Conservation (phyloP, 2,797 vertebrate species). For the Myotis pilosus region DNA sequence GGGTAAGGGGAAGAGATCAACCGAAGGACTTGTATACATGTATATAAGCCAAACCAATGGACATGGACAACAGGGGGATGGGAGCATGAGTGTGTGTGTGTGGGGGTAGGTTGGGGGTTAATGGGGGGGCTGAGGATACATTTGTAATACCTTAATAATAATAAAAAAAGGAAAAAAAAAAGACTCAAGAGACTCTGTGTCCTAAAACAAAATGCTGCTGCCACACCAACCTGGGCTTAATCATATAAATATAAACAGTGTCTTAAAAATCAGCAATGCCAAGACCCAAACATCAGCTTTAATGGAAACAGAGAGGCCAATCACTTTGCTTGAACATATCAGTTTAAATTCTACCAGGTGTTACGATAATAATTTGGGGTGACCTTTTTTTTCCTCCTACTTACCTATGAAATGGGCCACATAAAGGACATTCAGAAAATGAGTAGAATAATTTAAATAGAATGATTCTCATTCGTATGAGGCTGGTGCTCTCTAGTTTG, state of each 20-base stretch:
- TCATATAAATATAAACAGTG: background rate
- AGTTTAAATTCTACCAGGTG: background rate
- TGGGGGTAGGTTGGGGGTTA: too few relatives aligned
- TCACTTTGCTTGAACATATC: background rate
- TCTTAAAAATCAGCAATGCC: background rate
- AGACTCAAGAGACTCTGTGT: too few relatives aligned
- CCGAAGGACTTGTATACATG: too few relatives aligned
- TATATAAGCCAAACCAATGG: too few relatives aligned
- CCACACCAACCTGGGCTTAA: background rate
- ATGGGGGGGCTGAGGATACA: too few relatives aligned
- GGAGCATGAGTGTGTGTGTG: too few relatives aligned
- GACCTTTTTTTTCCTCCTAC: background rate
- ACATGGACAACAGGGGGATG: too few relatives aligned
- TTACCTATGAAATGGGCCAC: background rate
- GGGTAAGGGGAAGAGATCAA: too few relatives aligned
- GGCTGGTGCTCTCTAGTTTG: background rate
- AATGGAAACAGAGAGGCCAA: background rate
- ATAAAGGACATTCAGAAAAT: background rate
- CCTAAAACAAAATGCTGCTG: background rate
- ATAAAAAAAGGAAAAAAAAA: too few relatives aligned
- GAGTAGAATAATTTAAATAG: background rate
- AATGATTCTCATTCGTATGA: background rate
- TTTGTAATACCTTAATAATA: too few relatives aligned
- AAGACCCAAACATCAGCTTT: background rate
- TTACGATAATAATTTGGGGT: accelerated